These are phyloP conservation scores for Taxidea taxus DNA, from an alignment of 2,113 vertebrate genomes.

Conservation along the genomic window DNA sequence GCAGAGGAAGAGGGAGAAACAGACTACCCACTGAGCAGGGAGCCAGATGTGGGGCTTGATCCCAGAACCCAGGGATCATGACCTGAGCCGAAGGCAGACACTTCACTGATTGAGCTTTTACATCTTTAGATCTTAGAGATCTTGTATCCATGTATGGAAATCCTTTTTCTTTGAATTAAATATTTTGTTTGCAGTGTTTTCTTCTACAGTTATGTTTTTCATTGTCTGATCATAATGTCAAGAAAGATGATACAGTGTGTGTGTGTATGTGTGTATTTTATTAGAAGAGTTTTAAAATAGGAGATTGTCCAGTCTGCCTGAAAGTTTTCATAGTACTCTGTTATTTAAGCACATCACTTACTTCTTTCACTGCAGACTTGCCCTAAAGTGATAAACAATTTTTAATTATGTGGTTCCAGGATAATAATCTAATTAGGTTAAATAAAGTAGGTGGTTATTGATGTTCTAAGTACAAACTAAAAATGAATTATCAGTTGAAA, in stretches of 20 bases:
- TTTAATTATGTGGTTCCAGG: neutral
- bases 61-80: neutral
- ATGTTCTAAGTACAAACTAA: neutral
- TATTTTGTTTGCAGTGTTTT: neutral
- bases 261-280: neutral
- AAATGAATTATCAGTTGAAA: neutral
- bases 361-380: neutral
- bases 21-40: neutral
- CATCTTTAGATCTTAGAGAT: neutral
- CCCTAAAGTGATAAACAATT: neutral
- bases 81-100: no score
- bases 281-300: neutral
- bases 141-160: neutral
- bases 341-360: neutral
- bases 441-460: neutral
- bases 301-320: neutral
- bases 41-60: neutral
- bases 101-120: no score
- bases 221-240: neutral
- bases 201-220: neutral
- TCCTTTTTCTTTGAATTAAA: neutral
- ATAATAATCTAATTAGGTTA: neutral
- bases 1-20: neutral
- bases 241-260: neutral
- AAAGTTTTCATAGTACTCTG: neutral